Evolutionary conservation across 1,140 invertebrate genomes (phyloP), one percentile per base, ranked within the genome.

Genomic region (Vollenhovia emeryi): DNA sequence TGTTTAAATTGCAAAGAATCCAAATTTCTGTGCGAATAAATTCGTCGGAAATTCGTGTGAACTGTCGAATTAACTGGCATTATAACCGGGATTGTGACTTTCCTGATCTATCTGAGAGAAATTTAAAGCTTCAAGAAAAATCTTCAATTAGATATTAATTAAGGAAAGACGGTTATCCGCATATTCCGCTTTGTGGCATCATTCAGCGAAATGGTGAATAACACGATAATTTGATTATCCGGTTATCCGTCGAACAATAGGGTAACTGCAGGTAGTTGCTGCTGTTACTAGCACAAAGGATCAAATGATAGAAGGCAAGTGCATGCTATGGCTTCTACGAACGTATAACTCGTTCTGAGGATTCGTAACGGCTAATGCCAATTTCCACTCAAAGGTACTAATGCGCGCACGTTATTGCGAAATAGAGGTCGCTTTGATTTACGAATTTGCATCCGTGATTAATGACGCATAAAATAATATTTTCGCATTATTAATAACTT

Each of bases 191-290:
- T 86, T 66, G 57, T 27, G 66, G 45, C 21, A 24, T 45, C 45
- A 84, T 40, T 84, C 59, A 55, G 50, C 59, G 64, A 76, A 83
- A 82, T 87, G 83, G 64, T 66, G 64, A 91, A 89, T 90, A 86
- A 86, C 80, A 87, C 73, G 55, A 87, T 92, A 92, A 93, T 93
- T 93, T 89, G 86, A 93, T 92, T 93, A 88, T 87, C 82, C 69
- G 80, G 79, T 86, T 90, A 91, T 90, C 68, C 66, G 83, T 79
- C 86, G 75, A 64, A 89, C 91, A 92, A 93, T 93, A 87, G 91
- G 88, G 91, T 93, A 92, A 92, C 89, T 91, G 90, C 74, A 88
- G 87, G 78, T 78, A 90, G 88, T 89, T 89, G 86, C 74, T 80
- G 83, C 80, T 83, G 83, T 84, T 85, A 68, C 36, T 24, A 86